phyloP scores from a whole-genome alignment of 2,797 vertebrate species.

The Enteromius radiatus region DNA sequence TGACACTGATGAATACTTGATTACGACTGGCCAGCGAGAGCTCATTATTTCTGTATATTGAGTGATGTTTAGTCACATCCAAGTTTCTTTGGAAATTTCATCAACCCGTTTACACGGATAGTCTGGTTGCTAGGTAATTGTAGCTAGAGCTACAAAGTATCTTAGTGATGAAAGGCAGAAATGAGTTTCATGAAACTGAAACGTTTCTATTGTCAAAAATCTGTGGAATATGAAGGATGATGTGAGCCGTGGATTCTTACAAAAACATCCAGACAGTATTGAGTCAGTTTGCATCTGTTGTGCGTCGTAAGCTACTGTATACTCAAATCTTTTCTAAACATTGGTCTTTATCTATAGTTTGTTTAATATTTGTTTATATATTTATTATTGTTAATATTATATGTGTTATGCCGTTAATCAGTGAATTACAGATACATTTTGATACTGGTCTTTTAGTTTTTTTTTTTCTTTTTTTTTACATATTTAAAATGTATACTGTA shows the following conservation, averaged over 20 bases:
- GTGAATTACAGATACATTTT: no score
- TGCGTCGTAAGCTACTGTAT: not conserved
- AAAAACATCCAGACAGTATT: not conserved
- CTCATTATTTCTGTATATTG: conserved; percentile 6
- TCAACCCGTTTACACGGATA: not conserved
- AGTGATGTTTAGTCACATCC: not conserved
- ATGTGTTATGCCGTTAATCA: not conserved
- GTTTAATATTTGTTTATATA: not conserved
- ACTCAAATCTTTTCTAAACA: not conserved
- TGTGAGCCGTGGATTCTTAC: not conserved
- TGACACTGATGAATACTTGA: conserved; percentile 28
- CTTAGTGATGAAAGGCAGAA: not conserved
- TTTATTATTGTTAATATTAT: not conserved
- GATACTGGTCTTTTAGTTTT: no score
- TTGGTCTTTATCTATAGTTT: not conserved
- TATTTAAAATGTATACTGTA: not conserved
- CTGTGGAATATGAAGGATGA: not conserved
- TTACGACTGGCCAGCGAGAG: conserved; percentile 1
- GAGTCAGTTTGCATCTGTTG: not conserved
- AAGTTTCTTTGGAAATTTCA: conserved; percentile 11
- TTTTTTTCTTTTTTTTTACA: not conserved
- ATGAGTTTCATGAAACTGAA: not conserved
- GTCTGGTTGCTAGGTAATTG: conserved; percentile 18
- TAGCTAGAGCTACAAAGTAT: not conserved
- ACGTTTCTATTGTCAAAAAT: not conserved